These are phyloP conservation scores for Dreissena rostriformis DNA, from an alignment of 1,140 invertebrate species.

Conservation along the genomic window DNA sequence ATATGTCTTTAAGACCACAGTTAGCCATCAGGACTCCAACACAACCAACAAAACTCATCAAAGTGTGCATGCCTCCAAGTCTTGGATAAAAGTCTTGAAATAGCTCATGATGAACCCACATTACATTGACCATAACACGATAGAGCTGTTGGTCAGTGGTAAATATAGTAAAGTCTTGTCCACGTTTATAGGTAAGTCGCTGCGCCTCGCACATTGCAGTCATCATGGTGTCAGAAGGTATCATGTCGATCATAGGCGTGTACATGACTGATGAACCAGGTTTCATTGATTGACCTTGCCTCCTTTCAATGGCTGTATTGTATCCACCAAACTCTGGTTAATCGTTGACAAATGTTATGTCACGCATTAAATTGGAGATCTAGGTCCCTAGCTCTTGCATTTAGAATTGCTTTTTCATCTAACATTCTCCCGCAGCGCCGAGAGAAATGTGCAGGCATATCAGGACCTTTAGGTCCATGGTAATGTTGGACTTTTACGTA, in stretches of 20 bases:
- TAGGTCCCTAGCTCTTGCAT: slow-evolving; percentile 13
- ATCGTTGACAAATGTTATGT: not conserved
- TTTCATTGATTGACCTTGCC: slow-evolving; percentile 23
- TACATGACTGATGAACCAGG: slow-evolving; percentile 42
- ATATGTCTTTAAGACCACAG: slow-evolving; percentile 50
- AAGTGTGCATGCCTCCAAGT: too few species aligned
- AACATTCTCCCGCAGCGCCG: not conserved
- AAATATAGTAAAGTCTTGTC: slow-evolving; percentile 46
- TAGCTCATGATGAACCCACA: too few species aligned
- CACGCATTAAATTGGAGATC: slow-evolving; percentile 35
- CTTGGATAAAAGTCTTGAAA: too few species aligned
- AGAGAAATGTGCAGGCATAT: slow-evolving; percentile 25
- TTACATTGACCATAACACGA: too few species aligned
- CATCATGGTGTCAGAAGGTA: too few species aligned
- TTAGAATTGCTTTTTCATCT: slow-evolving; percentile 1
- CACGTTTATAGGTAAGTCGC: not conserved
- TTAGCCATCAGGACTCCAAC: slow-evolving; percentile 60
- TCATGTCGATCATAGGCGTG: slow-evolving; percentile 52
- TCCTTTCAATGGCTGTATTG: slow-evolving; percentile 4
- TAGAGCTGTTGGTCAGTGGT: slow-evolving; percentile 57
- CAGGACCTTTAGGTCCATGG: too few species aligned
- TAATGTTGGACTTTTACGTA: too few species aligned
- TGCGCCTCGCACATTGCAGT: slow-evolving; percentile 43
- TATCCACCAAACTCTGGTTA: slow-evolving; percentile 24
- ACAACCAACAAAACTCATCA: slow-evolving; percentile 62